Evolutionary conservation across 2,888 invertebrate genomes (phyloP).

Genomic region (Drosophila meridiana): DNA sequence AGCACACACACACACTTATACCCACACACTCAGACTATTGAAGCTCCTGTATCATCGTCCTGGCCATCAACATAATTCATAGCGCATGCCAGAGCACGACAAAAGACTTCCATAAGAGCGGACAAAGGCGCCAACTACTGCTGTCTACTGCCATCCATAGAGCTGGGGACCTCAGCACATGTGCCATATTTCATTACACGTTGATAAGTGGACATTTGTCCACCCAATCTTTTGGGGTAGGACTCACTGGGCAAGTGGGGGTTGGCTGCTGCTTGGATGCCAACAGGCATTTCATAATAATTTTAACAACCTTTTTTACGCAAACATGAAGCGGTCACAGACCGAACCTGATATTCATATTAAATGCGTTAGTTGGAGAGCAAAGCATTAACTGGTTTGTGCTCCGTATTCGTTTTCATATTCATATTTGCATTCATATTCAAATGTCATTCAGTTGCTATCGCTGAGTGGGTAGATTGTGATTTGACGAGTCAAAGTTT

Average conservation of each 20-base stretch:
- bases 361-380: conserved; percentile 55
- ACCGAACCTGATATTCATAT: conserved; percentile 62
- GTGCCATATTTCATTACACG: conserved; percentile 75
- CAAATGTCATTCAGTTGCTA: conserved; percentile 2
- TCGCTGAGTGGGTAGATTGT: background rate
- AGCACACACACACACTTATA: conserved; percentile 21
- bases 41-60: conserved; percentile 39
- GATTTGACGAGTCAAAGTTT: background rate
- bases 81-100: conserved; percentile 62
- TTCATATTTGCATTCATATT: conserved; percentile 11
- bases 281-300: conserved; percentile 83
- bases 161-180: conserved; percentile 27
- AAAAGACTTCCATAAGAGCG: conserved; percentile 52
- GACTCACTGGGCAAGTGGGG: background rate
- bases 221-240: conserved; percentile 12
- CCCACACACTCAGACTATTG: background rate
- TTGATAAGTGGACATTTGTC: conserved; percentile 76
- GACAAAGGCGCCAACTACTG: conserved; percentile 66
- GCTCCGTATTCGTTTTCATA: conserved; percentile 10
- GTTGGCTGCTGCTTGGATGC: conserved; percentile 58
- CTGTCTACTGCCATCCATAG: conserved; percentile 41
- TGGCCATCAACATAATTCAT: conserved; percentile 72
- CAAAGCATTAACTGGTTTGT: conserved; percentile 23
- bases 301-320: conserved; percentile 77
- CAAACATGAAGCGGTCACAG: conserved; percentile 51